Evolutionary conservation across 1,140 invertebrate species (phyloP).

Genomic region (Pseudomyrmex concolor): DNA sequence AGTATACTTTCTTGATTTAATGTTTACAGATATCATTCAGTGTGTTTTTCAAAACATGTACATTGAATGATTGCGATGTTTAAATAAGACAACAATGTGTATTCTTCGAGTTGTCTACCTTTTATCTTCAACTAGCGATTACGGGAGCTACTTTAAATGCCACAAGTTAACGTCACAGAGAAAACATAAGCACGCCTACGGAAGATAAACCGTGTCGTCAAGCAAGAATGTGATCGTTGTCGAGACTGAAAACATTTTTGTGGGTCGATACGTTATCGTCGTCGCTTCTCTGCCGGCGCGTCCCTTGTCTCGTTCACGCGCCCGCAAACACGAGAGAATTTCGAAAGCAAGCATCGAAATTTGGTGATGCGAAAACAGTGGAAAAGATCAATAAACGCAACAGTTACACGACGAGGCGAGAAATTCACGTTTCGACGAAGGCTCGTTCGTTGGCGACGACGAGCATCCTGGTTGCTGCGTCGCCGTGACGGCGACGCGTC

Average conservation of each 20-base stretch:
- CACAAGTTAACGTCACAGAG: background rate
- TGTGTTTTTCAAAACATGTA: background rate
- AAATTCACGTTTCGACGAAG: background rate
- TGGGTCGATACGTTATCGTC: background rate
- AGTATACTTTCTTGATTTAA: background rate
- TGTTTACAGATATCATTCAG: too few relatives aligned
- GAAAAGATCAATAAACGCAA: constrained; percentile 61
- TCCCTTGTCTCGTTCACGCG: background rate
- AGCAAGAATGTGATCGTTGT: background rate
- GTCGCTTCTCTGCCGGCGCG: background rate
- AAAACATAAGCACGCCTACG: background rate
- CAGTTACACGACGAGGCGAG: background rate
- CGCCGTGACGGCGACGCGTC: constrained; percentile 7
- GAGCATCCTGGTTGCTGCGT: constrained; percentile 1
- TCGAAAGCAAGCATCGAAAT: background rate
- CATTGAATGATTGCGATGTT: background rate
- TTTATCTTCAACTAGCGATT: background rate
- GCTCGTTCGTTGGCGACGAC: background rate
- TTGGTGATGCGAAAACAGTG: constrained; percentile 28
- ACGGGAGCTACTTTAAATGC: background rate
- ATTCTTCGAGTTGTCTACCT: background rate
- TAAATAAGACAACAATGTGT: background rate
- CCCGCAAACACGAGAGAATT: background rate
- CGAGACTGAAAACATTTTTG: background rate
- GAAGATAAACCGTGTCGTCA: constrained; percentile 13